A percentile compares a stretch with the other conserved stretches of the same genome.
phyloP scores from a whole-genome alignment of 2,888 invertebrate species.

The Himalopsyche japonica region DNA sequence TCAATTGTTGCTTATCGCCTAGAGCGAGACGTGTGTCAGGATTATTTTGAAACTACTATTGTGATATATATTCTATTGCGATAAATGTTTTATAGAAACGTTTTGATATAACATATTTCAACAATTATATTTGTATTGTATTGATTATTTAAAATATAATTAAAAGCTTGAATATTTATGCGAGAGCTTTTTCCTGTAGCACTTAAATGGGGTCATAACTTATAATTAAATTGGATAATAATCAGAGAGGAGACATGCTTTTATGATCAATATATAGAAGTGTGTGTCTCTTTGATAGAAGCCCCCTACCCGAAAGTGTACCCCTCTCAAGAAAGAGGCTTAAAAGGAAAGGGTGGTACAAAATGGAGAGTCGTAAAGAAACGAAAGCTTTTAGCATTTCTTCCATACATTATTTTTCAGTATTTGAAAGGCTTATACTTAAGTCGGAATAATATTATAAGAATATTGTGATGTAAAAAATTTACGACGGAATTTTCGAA shows the following conservation, averaged over 20 bases:
- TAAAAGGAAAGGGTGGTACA: neutral
- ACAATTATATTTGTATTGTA: too few relatives aligned
- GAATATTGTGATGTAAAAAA: neutral
- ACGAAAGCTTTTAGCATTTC: conserved; percentile 32
- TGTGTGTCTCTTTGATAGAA: conserved; percentile 6
- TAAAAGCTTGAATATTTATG: too few relatives aligned
- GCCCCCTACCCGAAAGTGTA: neutral
- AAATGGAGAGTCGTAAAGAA: conserved; percentile 20
- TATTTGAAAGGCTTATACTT: neutral
- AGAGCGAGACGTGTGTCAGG: too few relatives aligned
- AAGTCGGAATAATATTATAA: neutral
- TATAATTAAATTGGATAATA: too few relatives aligned
- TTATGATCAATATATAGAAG: conserved; percentile 24
- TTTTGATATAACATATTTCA: too few relatives aligned
- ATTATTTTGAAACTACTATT: too few relatives aligned
- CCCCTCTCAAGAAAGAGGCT: neutral
- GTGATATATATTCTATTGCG: too few relatives aligned
- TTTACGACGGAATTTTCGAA: neutral
- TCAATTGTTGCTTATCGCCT: too few relatives aligned
- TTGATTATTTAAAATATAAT: too few relatives aligned
- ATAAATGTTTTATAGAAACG: too few relatives aligned
- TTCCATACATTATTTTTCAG: conserved; percentile 17
- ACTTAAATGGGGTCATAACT: too few relatives aligned
- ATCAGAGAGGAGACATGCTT: conserved; percentile 6
- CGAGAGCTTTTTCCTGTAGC: too few relatives aligned